Evolutionary conservation across 2,113 vertebrate genomes (phyloP), one percentile per base, ranked within the genome.

Genomic region (Brevimyrus niger): DNA sequence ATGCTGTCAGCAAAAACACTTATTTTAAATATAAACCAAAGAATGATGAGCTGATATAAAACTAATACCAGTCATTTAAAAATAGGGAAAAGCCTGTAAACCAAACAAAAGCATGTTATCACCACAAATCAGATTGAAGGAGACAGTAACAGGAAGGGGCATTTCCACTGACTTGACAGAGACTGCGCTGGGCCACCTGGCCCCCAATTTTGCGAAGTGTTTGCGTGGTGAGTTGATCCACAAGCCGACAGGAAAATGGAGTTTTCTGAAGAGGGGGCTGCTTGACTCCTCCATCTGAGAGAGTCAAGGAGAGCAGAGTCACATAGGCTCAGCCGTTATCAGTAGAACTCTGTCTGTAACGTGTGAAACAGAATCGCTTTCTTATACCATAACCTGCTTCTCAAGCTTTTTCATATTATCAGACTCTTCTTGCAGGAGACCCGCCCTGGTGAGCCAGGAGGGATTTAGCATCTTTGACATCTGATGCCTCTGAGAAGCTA

Each of bases 201-300:
- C 94, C 53, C 97, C 97, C 38, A 97, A 94, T 92, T 98, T 98
- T 91, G 97, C 97, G 92, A 98, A 96, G 91, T 97, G 97, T 94
- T 98, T 98, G 93, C 97, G 95, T 86, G 97, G 97, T 6, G 97
- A 98, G 93, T 98, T 97, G 94, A 98, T 98, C 97, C 97, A 98
- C 92, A 98, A 95, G 91, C 97, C 97, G 90, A 97, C 96, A 1
- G 97, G 97, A 93, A 98, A 97, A 94, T 98, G 96, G 35, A 97
- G 97, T 89, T 97, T 98, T 94, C 96, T 96, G 88, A 97, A 96
- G 86, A 97, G 97, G 92, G 97, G 97, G 95, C 97, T 98, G 90
- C 96, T 96, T 93, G 97, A 97, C 92, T 97, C 97, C 94, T 97
- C 96, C 92, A 98, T 97, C 93, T 89, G 94, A 94, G 89, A 93